Percentiles rank a stretch among this genome's conserved stretches.
Evolutionary conservation across 2,113 vertebrate species (phyloP).

Genomic region (Lota lota): DNA sequence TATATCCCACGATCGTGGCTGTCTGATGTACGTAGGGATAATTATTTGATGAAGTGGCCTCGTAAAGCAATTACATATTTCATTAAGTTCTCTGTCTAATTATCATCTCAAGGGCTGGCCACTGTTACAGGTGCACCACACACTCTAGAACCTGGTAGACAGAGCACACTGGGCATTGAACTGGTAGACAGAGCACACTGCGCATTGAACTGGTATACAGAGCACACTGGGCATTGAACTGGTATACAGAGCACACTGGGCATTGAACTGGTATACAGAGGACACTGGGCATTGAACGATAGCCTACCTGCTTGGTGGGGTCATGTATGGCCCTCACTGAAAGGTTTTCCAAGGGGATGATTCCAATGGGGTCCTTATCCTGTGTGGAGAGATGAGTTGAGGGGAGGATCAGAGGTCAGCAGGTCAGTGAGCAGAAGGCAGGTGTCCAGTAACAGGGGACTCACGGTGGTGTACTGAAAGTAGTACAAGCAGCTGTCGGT

Average conservation of each 20-base stretch:
- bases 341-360: constrained; percentile 92
- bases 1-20: too few relatives aligned
- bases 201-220: neutral
- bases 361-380: constrained; percentile 94
- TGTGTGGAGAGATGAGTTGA: constrained; percentile 36
- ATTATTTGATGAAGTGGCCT: too few relatives aligned
- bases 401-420: neutral
- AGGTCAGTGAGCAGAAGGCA: too few relatives aligned
- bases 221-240: neutral
- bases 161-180: neutral
- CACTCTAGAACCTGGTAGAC: too few relatives aligned
- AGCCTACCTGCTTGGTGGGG: constrained; percentile 81
- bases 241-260: neutral
- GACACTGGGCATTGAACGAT: neutral
- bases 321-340: constrained; percentile 79
- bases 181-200: neutral
- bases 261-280: neutral
- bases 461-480: constrained; percentile 73
- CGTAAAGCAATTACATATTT: too few relatives aligned
- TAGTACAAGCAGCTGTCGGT: constrained; percentile 78
- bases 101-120: too few relatives aligned
- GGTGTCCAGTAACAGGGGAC: too few relatives aligned
- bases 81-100: too few relatives aligned
- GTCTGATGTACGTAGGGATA: too few relatives aligned
- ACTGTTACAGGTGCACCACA: too few relatives aligned